These are phyloP conservation scores for Cotesia vestalis DNA, from an alignment of 1,140 invertebrate species.

Conservation along the genomic window DNA sequence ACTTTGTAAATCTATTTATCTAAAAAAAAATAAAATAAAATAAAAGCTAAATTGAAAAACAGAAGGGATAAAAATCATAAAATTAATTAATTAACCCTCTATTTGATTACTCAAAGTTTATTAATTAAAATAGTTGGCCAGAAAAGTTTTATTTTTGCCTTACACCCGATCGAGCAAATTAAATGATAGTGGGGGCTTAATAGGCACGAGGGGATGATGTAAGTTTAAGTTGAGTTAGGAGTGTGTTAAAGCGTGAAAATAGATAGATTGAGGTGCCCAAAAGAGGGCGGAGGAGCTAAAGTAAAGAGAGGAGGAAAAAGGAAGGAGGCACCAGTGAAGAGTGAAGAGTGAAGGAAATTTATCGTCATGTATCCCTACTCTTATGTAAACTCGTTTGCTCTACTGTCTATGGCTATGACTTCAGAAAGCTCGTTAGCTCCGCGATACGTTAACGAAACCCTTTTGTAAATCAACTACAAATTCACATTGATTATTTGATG, in stretches of 20 bases:
- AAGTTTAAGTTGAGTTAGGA: conserved; percentile 12
- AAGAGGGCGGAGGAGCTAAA: background rate
- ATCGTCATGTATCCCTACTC: conserved; percentile 8
- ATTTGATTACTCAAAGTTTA: conserved; percentile 9
- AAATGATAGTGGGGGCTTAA: too few species aligned
- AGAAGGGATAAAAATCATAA: background rate
- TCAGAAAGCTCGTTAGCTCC: conserved; percentile 64
- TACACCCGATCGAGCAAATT: too few species aligned
- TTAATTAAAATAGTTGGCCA: background rate
- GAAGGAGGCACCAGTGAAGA: conserved; percentile 3
- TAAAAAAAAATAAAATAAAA: background rate
- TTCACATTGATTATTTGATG: conserved; percentile 47
- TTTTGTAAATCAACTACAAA: conserved; percentile 50
- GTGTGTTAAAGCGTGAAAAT: conserved; percentile 12
- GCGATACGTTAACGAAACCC: conserved; percentile 51
- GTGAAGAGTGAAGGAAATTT: background rate
- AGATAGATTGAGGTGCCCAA: background rate
- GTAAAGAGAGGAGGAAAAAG: conserved; percentile 1
- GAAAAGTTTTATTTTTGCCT: too few species aligned
- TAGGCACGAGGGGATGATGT: background rate
- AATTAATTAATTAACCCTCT: background rate
- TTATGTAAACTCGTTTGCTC: conserved; percentile 58
- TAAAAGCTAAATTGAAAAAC: background rate
- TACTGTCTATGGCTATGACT: conserved; percentile 54
- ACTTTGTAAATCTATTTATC: too few species aligned